Percentiles rank a stretch among this genome's conserved stretches.
Conservation (phyloP, 1,140 invertebrate genomes). For the Harpegnathos saltator region DNA sequence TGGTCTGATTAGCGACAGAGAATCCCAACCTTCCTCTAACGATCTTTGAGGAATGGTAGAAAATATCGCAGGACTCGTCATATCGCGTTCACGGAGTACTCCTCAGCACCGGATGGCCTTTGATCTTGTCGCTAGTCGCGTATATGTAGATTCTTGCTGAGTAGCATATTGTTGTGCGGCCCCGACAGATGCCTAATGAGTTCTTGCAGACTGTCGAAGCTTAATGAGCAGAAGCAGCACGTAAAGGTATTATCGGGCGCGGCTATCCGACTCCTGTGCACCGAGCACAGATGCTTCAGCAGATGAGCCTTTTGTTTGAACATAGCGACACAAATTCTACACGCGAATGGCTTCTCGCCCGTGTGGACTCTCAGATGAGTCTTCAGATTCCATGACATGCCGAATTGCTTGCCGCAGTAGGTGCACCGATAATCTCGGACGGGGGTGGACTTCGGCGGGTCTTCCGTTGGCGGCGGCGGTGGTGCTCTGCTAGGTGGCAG, state of each 20-base stretch:
- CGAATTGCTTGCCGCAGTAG: conserved; percentile 95
- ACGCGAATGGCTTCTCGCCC: conserved; percentile 95
- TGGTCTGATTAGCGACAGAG: conserved; percentile 8
- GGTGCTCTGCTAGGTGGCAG: conserved; percentile 88
- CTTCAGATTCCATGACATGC: conserved; percentile 95
- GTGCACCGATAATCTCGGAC: conserved; percentile 94
- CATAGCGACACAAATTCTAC: conserved; percentile 94
- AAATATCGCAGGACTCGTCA: conserved; percentile 29
- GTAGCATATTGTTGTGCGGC: conserved; percentile 93
- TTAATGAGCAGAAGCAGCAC: conserved; percentile 94
- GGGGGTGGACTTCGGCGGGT: conserved; percentile 86
- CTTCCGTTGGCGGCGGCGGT: conserved; percentile 86
- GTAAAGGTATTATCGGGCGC: conserved; percentile 90
- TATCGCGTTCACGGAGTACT: conserved; percentile 67
- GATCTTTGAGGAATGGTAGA: background rate
- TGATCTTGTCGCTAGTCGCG: conserved; percentile 86
- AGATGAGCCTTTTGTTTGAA: conserved; percentile 95
- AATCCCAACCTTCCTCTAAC: background rate
- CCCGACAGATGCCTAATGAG: conserved; percentile 94
- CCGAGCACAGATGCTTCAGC: conserved; percentile 94
- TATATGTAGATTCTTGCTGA: conserved; percentile 92
- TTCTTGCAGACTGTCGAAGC: conserved; percentile 93
- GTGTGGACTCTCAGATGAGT: conserved; percentile 94
- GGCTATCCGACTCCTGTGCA: conserved; percentile 93
- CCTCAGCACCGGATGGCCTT: conserved; percentile 76